Conservation (phyloP, 2,797 vertebrate genomes). For the Gambelia wislizenii region DNA sequence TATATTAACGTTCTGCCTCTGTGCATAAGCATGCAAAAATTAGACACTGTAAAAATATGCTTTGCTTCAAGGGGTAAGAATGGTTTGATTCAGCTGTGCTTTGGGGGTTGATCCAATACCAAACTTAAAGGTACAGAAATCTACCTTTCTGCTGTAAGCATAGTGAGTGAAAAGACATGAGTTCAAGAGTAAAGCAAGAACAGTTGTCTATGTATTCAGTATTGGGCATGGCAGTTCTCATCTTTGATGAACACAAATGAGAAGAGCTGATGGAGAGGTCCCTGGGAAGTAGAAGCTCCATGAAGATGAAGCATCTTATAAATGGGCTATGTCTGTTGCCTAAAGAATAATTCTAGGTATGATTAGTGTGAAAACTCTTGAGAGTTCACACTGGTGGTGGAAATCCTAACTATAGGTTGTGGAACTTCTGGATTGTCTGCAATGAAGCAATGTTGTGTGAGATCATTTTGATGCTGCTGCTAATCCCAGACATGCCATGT, state of each 20-base stretch:
- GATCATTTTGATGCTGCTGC: not conserved
- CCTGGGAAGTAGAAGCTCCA: not conserved
- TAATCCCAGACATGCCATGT: not conserved
- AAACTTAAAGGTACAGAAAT: slow-evolving; percentile 39
- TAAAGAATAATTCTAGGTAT: not conserved
- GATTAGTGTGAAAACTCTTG: not conserved
- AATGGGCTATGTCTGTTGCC: not conserved
- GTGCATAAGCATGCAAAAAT: slow-evolving; percentile 76
- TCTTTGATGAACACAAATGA: not conserved
- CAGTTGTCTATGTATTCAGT: not conserved
- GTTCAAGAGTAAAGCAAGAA: slow-evolving; percentile 4
- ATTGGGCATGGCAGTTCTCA: not conserved
- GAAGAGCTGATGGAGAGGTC: not conserved
- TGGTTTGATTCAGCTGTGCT: slow-evolving; percentile 55
- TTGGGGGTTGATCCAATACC: slow-evolving; percentile 32
- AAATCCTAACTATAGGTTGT: not conserved
- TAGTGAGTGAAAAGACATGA: slow-evolving; percentile 22
- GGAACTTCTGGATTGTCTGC: not conserved
- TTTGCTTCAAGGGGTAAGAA: slow-evolving; percentile 46
- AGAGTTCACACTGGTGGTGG: not conserved
- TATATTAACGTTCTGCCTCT: slow-evolving; percentile 76
- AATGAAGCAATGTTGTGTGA: not conserved
- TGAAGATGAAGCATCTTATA: no score
- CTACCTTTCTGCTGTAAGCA: slow-evolving; percentile 32
- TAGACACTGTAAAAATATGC: slow-evolving; percentile 57